phyloP scores from a whole-genome alignment of 2,888 invertebrate species.

The Stramonita haemastoma region DNA sequence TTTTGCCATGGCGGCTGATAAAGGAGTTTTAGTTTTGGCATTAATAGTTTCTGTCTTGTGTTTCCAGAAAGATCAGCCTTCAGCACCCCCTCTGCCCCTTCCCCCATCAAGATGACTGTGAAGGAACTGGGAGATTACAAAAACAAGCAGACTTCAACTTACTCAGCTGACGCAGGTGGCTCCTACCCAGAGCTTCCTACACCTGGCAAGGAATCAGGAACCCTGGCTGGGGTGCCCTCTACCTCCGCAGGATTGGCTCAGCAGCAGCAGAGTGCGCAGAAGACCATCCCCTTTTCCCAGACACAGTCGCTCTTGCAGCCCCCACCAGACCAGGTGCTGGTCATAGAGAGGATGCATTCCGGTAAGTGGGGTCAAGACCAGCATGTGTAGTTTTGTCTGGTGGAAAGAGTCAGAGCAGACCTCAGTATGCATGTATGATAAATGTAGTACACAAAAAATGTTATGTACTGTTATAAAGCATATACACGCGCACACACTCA shows the following conservation, averaged over 20 bases:
- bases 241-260: constrained; percentile 13
- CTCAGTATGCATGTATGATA: no score
- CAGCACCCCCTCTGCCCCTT: constrained; percentile 34
- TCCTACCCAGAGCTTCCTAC: neutral
- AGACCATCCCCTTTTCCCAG: constrained; percentile 59
- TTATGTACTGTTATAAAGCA: no score
- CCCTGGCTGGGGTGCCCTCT: neutral
- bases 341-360: constrained; percentile 95
- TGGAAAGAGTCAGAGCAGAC: no score
- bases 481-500: neutral
- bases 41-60: no score
- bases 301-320: constrained; percentile 87
- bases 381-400: no score
- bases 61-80: constrained; percentile 15
- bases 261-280: constrained; percentile 47
- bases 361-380: constrained; percentile 50
- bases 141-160: neutral
- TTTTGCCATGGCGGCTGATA: no score
- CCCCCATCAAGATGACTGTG: constrained; percentile 28
- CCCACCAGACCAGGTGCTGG: constrained; percentile 85
- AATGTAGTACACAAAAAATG: no score
- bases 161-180: neutral
- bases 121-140: neutral
- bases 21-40: no score
- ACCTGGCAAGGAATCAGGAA: neutral